phyloP scores from a whole-genome alignment of 2,888 invertebrate species.

The Tenthredo mesomela region DNA sequence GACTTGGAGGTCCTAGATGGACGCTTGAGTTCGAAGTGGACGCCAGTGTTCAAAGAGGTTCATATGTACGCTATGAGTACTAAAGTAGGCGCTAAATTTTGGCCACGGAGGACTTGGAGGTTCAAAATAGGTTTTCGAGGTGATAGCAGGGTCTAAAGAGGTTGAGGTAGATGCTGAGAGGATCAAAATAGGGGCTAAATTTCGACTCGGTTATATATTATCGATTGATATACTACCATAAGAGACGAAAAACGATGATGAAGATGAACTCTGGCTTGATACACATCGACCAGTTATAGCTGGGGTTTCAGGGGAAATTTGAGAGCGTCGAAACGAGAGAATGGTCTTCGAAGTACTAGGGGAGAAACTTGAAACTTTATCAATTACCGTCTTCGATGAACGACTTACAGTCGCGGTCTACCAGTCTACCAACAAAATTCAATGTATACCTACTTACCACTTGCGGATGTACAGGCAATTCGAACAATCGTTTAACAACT shows the following conservation, averaged over 20 bases:
- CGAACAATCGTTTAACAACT: neutral
- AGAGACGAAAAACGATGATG: neutral
- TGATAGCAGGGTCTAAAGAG: too few relatives aligned
- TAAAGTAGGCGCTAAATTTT: too few relatives aligned
- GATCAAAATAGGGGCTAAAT: too few relatives aligned
- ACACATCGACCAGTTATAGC: neutral
- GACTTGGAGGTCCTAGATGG: too few relatives aligned
- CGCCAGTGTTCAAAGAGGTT: too few relatives aligned
- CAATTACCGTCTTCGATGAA: conserved; percentile 41
- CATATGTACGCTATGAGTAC: too few relatives aligned
- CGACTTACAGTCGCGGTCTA: conserved; percentile 17
- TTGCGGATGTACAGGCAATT: neutral
- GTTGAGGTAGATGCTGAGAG: too few relatives aligned
- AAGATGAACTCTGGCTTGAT: neutral
- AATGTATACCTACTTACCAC: neutral
- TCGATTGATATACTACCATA: neutral
- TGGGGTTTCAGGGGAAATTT: neutral
- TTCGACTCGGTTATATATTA: too few relatives aligned
- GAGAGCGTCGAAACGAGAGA: conserved; percentile 18
- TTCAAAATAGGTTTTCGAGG: too few relatives aligned
- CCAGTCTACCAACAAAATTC: neutral
- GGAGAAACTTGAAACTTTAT: conserved; percentile 43
- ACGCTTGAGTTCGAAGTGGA: too few relatives aligned
- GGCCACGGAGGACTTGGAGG: too few relatives aligned
- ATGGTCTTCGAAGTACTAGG: neutral